Percentiles rank a stretch among this genome's conserved stretches.
Evolutionary conservation across 2,113 vertebrate genomes (phyloP).

Genomic region (Castor canadensis): DNA sequence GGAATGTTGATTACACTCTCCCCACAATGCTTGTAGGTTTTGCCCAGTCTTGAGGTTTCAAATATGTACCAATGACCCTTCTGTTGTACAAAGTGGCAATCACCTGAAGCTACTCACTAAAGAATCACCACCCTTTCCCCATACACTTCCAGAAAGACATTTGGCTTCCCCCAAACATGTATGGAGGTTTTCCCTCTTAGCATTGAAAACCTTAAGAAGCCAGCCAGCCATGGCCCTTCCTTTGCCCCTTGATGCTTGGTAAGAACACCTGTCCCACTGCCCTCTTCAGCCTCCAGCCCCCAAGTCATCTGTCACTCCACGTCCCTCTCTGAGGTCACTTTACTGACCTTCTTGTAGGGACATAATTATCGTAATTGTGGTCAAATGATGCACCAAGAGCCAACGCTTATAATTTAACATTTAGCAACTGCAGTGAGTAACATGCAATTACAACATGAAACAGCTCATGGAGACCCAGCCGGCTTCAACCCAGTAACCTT

Average conservation of each 20-base stretch:
- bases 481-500: background rate
- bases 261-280: background rate
- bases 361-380: constrained; percentile 53
- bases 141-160: background rate
- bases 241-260: background rate
- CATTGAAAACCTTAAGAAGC: background rate
- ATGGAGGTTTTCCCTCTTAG: background rate
- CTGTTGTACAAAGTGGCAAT: background rate
- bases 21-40: background rate
- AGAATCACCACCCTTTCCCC: background rate
- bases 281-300: background rate
- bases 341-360: constrained; percentile 36
- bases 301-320: background rate
- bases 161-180: rapidly evolving
- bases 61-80: no score
- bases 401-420: constrained; percentile 40
- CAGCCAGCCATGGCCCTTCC: no score
- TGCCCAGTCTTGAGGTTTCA: background rate
- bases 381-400: constrained; percentile 6
- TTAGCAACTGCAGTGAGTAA: constrained; percentile 35
- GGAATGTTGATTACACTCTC: no score
- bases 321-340: background rate
- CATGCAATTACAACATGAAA: background rate
- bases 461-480: background rate
- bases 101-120: background rate